Conservation (phyloP, 2,113 vertebrate species). For the Numenius arquata region DNA sequence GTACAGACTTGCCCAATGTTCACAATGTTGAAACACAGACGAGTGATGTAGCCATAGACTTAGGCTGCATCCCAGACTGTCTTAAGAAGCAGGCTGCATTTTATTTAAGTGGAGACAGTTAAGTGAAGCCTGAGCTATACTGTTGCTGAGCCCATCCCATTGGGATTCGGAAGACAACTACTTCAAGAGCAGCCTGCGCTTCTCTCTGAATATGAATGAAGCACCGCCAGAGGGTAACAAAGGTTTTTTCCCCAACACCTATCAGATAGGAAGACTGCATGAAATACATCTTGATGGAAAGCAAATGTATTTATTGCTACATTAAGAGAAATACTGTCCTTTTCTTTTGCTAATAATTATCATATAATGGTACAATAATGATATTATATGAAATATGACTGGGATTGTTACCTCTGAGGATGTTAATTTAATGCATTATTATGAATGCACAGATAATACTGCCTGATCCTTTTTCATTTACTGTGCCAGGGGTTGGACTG, state of each 20-base stretch:
- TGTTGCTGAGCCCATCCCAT: not conserved
- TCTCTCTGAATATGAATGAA: constrained; percentile 2
- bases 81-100: not conserved
- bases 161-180: not conserved
- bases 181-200: not conserved
- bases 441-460: not conserved
- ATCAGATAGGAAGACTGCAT: not conserved
- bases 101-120: not conserved
- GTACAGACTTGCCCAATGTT: not conserved
- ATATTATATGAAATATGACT: not conserved
- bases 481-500: not conserved
- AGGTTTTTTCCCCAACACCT: not conserved
- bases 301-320: not conserved
- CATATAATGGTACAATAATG: not conserved
- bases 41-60: not conserved
- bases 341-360: not conserved
- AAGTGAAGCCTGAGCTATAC: not conserved
- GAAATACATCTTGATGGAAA: not conserved
- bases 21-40: not conserved
- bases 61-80: not conserved
- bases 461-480: not conserved
- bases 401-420: not conserved
- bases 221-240: not conserved
- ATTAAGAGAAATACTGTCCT: not conserved
- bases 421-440: not conserved